Evolutionary conservation across 2,888 invertebrate genomes (phyloP).

Genomic region (Hydrotaea cyrtoneurina): DNA sequence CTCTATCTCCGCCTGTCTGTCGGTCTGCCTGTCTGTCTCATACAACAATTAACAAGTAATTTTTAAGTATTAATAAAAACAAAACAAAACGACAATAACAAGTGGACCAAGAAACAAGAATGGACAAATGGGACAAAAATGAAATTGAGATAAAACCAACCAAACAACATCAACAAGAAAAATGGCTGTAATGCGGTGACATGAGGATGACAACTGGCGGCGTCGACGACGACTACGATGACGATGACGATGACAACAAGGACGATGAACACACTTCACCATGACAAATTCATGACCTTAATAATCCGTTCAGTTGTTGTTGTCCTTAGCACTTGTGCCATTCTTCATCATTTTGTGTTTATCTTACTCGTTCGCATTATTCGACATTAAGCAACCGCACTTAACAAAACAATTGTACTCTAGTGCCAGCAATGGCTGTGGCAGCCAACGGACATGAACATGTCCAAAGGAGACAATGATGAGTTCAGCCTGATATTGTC

Average conservation of each 20-base stretch:
- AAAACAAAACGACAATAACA: slow-evolving; percentile 11
- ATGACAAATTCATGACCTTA: slow-evolving; percentile 58
- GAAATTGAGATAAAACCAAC: background rate
- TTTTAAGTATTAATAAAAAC: slow-evolving; percentile 54
- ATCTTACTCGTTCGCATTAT: background rate
- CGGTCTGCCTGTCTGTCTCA: slow-evolving; percentile 35
- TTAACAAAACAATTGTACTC: slow-evolving; percentile 41
- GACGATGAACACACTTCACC: slow-evolving; percentile 16
- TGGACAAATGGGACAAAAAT: background rate
- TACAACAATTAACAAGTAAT: slow-evolving; percentile 66
- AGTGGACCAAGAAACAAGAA: background rate
- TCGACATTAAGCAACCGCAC: slow-evolving; percentile 46
- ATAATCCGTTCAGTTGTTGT: slow-evolving; percentile 54
- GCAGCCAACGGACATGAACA: slow-evolving; percentile 25
- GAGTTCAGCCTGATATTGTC: slow-evolving; percentile 12
- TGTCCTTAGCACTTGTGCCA: slow-evolving; percentile 11
- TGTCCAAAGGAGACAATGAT: background rate
- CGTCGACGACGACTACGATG: too few species aligned
- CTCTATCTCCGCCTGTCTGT: background rate
- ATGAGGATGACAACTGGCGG: too few species aligned
- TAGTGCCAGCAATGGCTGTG: slow-evolving; percentile 27
- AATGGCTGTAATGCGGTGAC: background rate
- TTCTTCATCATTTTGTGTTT: slow-evolving; percentile 18
- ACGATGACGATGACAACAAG: slow-evolving; percentile 3
- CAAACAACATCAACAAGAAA: slow-evolving; percentile 18